Percentiles rank a stretch among this genome's conserved stretches.
phyloP scores from a whole-genome alignment of 2,888 invertebrate genomes.

The Perdita meconis region DNA sequence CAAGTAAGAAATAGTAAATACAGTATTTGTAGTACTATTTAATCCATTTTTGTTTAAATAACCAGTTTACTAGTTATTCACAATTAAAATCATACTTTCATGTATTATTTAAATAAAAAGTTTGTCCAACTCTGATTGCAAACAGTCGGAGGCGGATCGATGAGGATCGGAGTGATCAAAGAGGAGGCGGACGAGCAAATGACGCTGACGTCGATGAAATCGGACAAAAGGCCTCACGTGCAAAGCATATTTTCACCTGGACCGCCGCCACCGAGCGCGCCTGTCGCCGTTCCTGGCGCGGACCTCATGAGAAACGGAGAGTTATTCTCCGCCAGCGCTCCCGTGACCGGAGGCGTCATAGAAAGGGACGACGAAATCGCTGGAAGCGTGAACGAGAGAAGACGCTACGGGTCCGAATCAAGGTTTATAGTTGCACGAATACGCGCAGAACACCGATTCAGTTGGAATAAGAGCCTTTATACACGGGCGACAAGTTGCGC shows the following conservation, averaged over 20 bases:
- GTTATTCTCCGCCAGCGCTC: slow-evolving; percentile 79
- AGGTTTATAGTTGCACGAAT: slow-evolving; percentile 34
- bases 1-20: too few species aligned
- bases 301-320: slow-evolving; percentile 65
- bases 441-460: background rate
- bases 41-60: too few species aligned
- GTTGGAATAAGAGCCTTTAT: too few species aligned
- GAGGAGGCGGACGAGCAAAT: slow-evolving; percentile 90
- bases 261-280: slow-evolving; percentile 87
- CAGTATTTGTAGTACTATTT: too few species aligned
- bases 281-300: slow-evolving; percentile 87
- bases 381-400: slow-evolving; percentile 11
- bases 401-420: slow-evolving; percentile 19
- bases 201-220: slow-evolving; percentile 91
- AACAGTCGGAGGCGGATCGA: slow-evolving; percentile 74
- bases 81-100: too few species aligned
- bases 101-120: too few species aligned
- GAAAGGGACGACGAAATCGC: background rate
- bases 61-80: too few species aligned
- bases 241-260: slow-evolving; percentile 83
- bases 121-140: too few species aligned
- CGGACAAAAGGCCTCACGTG: slow-evolving; percentile 83
- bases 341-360: slow-evolving; percentile 51
- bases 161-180: slow-evolving; percentile 83
- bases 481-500: too few species aligned